Base-by-base conservation (phyloP, 2,113 vertebrate species). In the Solea solea region DNA sequence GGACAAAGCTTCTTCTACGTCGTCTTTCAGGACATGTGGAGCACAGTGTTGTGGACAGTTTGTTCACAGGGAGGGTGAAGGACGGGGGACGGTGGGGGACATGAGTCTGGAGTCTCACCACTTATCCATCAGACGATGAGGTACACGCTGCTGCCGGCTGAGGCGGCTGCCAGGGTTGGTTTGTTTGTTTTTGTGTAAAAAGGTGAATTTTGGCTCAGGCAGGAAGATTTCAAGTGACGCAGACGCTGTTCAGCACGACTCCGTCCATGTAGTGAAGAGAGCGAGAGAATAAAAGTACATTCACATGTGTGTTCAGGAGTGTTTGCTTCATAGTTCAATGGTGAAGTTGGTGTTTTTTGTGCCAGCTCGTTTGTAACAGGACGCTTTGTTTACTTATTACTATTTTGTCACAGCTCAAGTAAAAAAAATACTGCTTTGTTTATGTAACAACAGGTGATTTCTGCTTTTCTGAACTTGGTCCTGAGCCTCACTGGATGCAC, bases 151-250 rank as follows among this genome's bases (percentile, higher is more conserved):
- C 55, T 25, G 1, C 11, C 3, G 0, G 49, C 16, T 53, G 48
- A 42, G 51, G 67, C 52, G 28, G 39, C 51, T 56, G 72, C 46
- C 27, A 21, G 44, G 21, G 60, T 64, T 74, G 28, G 60, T 21
- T 21, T 21, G 21, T 21, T 21, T 21, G 21, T 21, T 21, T 21
- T 21, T 21, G 21, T 21, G 21, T 21, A 21, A 44, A 28, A 65
- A 39, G 58, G 0, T 16, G 14, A 14, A 11, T 52, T 78, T 77
- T 44, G n/a, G 70, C 72, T 80, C 74, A 54, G 64, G 75, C 15
- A 15, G 76, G 81, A 82, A 78, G 69, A 77, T 74, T 75, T 41
- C 48, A 34, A 61, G 70, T 21, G 60, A 75, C 40, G 66, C 45
- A 68, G 62, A 70, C 27, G 57, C 13, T 51, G 50, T 54, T 64